A percentile compares a stretch with the other conserved stretches of the same genome.
These are phyloP conservation scores for Cephus pulcher DNA, from an alignment of 2,888 invertebrate genomes.

Conservation along the genomic window DNA sequence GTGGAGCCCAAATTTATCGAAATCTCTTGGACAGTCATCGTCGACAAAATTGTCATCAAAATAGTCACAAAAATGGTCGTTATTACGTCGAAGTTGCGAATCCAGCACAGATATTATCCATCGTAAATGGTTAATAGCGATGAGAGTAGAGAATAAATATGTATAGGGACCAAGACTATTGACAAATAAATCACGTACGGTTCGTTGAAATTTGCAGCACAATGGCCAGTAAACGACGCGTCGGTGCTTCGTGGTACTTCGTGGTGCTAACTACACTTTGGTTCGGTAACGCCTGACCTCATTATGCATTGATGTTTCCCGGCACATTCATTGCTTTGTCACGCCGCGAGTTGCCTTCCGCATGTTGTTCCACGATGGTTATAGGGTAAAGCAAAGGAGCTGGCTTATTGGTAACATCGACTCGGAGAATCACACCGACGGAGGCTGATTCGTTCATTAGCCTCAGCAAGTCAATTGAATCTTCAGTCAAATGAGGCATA, in stretches of 20 bases:
- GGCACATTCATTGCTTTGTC: constrained; percentile 16
- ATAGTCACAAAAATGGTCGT: no score
- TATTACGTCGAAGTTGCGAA: neutral
- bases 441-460: neutral
- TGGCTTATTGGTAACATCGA: neutral
- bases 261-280: constrained; percentile 12
- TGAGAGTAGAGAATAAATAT: constrained; percentile 21
- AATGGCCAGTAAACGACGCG: constrained; percentile 28
- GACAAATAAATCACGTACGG: constrained; percentile 33
- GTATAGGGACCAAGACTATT: constrained; percentile 28
- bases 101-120: no score
- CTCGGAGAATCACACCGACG: neutral
- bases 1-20: no score
- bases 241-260: constrained; percentile 5
- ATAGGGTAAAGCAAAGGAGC: neutral
- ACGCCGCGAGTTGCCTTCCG: constrained; percentile 2
- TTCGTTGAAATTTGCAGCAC: constrained; percentile 32
- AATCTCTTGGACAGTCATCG: no score
- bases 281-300: constrained; percentile 21
- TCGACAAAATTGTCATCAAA: no score
- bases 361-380: neutral
- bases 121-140: neutral
- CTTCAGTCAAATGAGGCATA: neutral
- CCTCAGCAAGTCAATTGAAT: neutral
- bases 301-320: constrained; percentile 23